Evolutionary conservation across 2,888 invertebrate genomes (phyloP).

Genomic region (Mythimna ferrago): DNA sequence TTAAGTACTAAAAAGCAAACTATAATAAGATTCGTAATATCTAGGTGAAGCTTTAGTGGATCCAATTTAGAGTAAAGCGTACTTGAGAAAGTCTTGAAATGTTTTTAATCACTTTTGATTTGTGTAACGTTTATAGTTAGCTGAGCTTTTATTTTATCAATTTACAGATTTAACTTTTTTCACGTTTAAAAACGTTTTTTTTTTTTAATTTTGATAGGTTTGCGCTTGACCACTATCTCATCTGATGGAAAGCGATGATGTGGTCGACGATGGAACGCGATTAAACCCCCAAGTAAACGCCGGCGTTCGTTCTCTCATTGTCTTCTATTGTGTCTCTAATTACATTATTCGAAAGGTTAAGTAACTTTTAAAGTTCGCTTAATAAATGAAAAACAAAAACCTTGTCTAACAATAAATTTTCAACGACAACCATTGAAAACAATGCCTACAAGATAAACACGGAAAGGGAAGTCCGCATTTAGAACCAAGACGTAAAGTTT

Average conservation of each 20-base stretch:
- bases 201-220: too few species aligned
- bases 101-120: conserved; percentile 30
- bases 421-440: conserved; percentile 22
- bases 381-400: neutral
- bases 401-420: neutral
- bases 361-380: too few species aligned
- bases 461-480: conserved; percentile 42
- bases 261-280: too few species aligned
- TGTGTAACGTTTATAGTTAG: neutral
- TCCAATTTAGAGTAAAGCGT: conserved; percentile 24
- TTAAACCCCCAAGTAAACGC: too few species aligned
- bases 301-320: too few species aligned
- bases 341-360: too few species aligned
- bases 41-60: conserved; percentile 20
- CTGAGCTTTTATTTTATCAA: neutral
- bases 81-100: conserved; percentile 7
- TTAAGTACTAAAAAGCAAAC: conserved; percentile 51
- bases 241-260: too few species aligned
- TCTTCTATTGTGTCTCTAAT: too few species aligned
- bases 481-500: conserved; percentile 34
- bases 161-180: neutral
- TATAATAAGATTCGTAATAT: conserved; percentile 39
- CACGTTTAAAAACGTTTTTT: too few species aligned
- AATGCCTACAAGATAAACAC: conserved; percentile 30
- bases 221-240: too few species aligned